Conservation (phyloP, 2,797 vertebrate genomes). For the Nannoperca australis region DNA sequence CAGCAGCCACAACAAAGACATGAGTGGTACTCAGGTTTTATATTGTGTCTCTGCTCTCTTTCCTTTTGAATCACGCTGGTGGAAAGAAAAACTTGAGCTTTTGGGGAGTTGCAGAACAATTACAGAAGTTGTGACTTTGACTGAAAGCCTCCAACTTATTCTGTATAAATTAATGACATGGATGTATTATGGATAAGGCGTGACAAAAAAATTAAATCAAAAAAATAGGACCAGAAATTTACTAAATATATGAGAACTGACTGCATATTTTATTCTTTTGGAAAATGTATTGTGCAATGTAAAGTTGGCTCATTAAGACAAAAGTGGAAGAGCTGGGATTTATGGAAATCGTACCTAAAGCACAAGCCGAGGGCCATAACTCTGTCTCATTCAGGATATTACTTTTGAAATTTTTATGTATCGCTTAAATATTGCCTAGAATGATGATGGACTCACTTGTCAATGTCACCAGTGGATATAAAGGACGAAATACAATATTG, state of each 20-base stretch:
- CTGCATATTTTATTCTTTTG: conserved; percentile 52
- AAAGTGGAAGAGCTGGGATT: conserved; percentile 26
- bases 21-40: conserved; percentile 12
- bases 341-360: conserved; percentile 34
- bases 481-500: background rate
- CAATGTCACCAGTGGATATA: conserved; percentile 3
- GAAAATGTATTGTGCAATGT: conserved; percentile 1
- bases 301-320: conserved; percentile 33
- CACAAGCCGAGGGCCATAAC: conserved; percentile 6
- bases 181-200: conserved; percentile 55
- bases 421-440: conserved; percentile 12
- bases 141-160: conserved; percentile 32
- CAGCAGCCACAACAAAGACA: conserved; percentile 48
- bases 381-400: conserved; percentile 21
- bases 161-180: conserved; percentile 45
- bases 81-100: conserved; percentile 42
- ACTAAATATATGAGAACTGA: conserved; percentile 33
- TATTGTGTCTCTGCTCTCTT: conserved; percentile 40
- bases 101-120: conserved; percentile 33
- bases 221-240: conserved; percentile 24
- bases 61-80: conserved; percentile 52
- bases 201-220: conserved; percentile 4
- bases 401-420: conserved; percentile 21
- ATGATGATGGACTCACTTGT: background rate
- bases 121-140: conserved; percentile 13